Evolutionary conservation across 2,113 vertebrate species (phyloP).

Genomic region (Labeo catla): DNA sequence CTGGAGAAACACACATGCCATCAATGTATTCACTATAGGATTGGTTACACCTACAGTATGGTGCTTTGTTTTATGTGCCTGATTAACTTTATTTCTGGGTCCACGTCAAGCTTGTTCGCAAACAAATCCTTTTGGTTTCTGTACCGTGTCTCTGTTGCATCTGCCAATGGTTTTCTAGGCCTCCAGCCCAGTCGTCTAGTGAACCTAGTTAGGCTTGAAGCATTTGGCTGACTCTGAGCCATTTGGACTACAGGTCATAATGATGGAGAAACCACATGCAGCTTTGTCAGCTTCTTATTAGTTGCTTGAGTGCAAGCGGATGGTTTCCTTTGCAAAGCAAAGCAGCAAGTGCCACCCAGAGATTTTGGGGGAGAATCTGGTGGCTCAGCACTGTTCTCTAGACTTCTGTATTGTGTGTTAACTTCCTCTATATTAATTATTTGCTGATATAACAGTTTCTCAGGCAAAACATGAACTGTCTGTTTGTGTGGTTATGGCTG

Average conservation of each 20-base stretch:
- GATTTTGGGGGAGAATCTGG: neutral
- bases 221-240: slow-evolving; percentile 2
- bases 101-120: neutral
- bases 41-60: neutral
- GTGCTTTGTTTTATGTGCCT: neutral
- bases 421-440: neutral
- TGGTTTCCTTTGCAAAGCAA: neutral
- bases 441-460: neutral
- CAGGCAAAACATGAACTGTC: neutral
- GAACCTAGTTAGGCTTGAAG: neutral
- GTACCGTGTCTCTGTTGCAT: neutral
- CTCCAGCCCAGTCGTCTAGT: neutral
- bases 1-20: neutral
- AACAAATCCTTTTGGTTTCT: neutral
- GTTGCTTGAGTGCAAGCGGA: slow-evolving; percentile 8
- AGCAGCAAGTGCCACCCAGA: neutral
- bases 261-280: neutral
- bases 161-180: neutral
- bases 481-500: neutral
- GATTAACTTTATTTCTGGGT: neutral
- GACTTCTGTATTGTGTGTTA: neutral
- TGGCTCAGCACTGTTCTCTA: slow-evolving; percentile 17
- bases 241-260: neutral
- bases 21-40: neutral
- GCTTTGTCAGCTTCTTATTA: neutral